Conservation (phyloP, 2,888 invertebrate genomes). For the Rhagophthalmus giganteus region DNA sequence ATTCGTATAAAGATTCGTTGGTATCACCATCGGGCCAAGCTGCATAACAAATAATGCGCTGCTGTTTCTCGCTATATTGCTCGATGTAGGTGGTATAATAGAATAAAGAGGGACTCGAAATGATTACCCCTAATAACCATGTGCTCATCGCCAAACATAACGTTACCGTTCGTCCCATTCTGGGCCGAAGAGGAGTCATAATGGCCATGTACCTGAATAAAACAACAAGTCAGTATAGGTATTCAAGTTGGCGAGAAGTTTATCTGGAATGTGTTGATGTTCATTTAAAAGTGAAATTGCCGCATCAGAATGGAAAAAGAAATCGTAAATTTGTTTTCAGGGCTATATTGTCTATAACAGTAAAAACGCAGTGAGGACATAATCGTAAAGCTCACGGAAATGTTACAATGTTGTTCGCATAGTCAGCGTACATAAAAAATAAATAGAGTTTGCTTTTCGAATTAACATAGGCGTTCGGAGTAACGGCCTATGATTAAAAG, state of each 20-base stretch:
- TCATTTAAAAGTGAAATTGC: constrained; percentile 10
- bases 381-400: constrained; percentile 2
- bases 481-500: no score
- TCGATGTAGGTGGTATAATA: constrained; percentile 75
- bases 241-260: constrained; percentile 5
- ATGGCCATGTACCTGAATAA: constrained; percentile 87
- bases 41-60: constrained; percentile 77
- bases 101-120: constrained; percentile 83
- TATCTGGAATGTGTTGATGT: background rate
- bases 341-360: background rate
- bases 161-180: constrained; percentile 84
- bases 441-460: no score
- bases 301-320: constrained; percentile 2
- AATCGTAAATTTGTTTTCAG: constrained; percentile 8
- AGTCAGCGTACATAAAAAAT: background rate
- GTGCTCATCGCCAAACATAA: constrained; percentile 81
- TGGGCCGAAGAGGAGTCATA: constrained; percentile 86
- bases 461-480: no score
- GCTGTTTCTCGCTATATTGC: constrained; percentile 56
- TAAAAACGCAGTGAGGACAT: constrained; percentile 1
- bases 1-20: constrained; percentile 70
- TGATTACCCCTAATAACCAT: constrained; percentile 78
- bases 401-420: no score
- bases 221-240: constrained; percentile 11
- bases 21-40: constrained; percentile 85